phyloP scores from a whole-genome alignment of 2,113 vertebrate genomes.

The Dicrurus megarhynchus region DNA sequence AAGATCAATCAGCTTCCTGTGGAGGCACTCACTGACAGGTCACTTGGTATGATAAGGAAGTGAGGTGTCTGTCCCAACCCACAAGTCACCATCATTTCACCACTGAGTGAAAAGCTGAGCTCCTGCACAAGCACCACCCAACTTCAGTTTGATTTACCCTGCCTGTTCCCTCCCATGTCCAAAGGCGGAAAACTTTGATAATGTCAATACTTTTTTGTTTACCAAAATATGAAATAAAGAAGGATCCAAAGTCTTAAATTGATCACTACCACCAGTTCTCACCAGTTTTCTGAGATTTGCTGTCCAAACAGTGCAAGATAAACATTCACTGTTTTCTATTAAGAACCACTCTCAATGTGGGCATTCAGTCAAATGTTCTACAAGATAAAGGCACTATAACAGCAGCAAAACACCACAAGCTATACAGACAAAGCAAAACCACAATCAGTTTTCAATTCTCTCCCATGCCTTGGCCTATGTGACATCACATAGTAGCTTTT shows the following conservation, averaged over 20 bases:
- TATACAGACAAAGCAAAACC: not conserved
- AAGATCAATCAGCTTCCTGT: not conserved
- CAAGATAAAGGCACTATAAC: not conserved
- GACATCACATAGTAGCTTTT: not conserved
- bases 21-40: not conserved
- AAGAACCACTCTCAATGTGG: not conserved
- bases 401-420: not conserved
- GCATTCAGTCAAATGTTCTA: not conserved
- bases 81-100: not conserved
- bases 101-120: not conserved
- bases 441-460: not conserved
- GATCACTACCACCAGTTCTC: not conserved
- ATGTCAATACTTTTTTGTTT: not conserved
- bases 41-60: not conserved
- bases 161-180: not conserved
- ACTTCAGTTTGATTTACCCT: not conserved
- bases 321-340: not conserved
- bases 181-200: not conserved
- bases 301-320: conserved; percentile 6
- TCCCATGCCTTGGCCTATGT: not conserved
- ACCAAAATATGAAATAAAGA: not conserved
- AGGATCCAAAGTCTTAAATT: not conserved
- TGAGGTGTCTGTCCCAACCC: not conserved
- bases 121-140: not conserved
- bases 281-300: not conserved